Base-by-base conservation (phyloP, 2,113 vertebrate species). In the Steatornis caripensis region DNA sequence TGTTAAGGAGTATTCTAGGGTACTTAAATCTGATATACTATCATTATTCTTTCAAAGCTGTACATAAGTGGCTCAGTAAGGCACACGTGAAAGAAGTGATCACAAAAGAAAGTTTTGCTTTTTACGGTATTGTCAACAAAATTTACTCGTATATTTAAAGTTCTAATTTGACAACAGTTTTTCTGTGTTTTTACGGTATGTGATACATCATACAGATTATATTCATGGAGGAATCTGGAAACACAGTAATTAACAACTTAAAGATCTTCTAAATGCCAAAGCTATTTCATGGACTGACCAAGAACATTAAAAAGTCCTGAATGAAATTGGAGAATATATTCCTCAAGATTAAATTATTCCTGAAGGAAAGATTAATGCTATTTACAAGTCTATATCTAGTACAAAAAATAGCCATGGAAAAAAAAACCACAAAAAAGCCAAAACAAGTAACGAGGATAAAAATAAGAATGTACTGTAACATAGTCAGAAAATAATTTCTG, bases 221-320 rank as follows among this genome's bases (percentile, higher is more conserved):
- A 66, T 37, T 82, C 65, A 51, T 27, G 9, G 20, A 55, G 34
- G 83, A 87, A 84, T 85, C 34, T 71, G 61, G 75, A 92, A 95
- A 95, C 51, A 87, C 27, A 95, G 41, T 84, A 95, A 92, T 91
- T 90, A 93, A 90, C 39, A 92, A 64, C 45, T 75, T 81, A 57
- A 89, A 94, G 76, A 81, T 61, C 30, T 84, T 78, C 45, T 87
- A 96, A 96, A 96, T 87, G 92, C 61, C 90, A 97, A 71, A 93
- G 53, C 36, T 93, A 37, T 93, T 96, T 75, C 60, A 57, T 48
- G 39, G 64, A 55, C 84, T 92, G 77, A 86, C 83, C 34, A 27
- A 90, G 74, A 71, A 74, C 43, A 94, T 75, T 96, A 90, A 90
- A 90, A 93, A 78, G 21, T 57, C 55, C 89, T 75, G 64, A 92